Evolutionary conservation across 1,140 invertebrate genomes (phyloP), one percentile per base, ranked within the genome.

Genomic region (Spodoptera frugiperda): DNA sequence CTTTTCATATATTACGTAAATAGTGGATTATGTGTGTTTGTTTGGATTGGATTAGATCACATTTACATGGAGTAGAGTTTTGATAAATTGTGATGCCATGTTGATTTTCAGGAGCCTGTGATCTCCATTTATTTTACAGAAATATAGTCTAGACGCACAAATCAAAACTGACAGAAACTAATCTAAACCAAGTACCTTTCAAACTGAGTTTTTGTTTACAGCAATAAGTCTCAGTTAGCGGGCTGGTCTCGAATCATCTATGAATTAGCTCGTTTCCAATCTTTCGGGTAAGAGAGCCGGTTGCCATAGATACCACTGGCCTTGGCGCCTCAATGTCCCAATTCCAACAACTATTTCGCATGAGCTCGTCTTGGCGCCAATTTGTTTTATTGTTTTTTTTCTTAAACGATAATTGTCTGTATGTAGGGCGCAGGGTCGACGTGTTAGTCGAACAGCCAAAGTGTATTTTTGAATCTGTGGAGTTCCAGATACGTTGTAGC

Each of bases 311-410:
- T n/a, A 63, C 57, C 3, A 44, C 14, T 19, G 57, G 19, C 72
- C 72, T 63, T 74, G 72, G 21, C 72, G 19, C 57, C 48, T 12
- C 12, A 17, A 46, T 54, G 49, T 39, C 67, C 67, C 39, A 53
- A 51, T 74, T 74, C 25, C 51, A 33, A 12, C 46, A 15, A 73
- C 53, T 54, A 25, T 48, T 73, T 49, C 39, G 54, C 53, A 48
- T n/a, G 21, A 48, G 33, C 49, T 39, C 39, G 19, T 57, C 15
- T 73, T 73, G 54, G 59, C 72, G 72, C 15, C 57, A 39, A 74
- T 74, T 74, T 74, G 19, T 61, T 61, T 61, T 48, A 53, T 63
- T 74, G 55, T 63, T 63, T 74, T 74, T 73, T 73, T 30, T 46
- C 17, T 67, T 17, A 21, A 46, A 44, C 70, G 54, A 73, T 59